Conservation (phyloP, 1,140 invertebrate genomes). For the Rhizoglyphus robini region DNA sequence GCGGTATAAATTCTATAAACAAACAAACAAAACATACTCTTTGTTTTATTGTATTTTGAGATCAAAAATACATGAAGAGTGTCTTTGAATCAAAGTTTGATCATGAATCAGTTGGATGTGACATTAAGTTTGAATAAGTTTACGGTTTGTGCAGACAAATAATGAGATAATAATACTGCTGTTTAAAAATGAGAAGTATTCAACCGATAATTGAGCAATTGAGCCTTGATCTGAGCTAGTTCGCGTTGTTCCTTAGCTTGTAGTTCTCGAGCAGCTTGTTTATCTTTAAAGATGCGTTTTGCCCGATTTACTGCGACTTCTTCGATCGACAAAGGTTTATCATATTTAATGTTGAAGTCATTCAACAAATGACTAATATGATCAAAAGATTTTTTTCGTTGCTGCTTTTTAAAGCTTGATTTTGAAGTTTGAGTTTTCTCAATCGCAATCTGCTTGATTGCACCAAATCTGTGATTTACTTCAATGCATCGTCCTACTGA, state of each 20-base stretch:
- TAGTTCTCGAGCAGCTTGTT: constrained; percentile 28
- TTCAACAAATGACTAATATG: constrained; percentile 57
- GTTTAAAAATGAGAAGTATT: too few species aligned
- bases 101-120: too few species aligned
- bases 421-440: constrained; percentile 56
- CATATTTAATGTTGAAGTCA: constrained; percentile 51
- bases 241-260: not conserved
- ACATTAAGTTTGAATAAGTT: too few species aligned
- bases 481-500: too few species aligned
- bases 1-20: too few species aligned
- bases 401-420: constrained; percentile 46
- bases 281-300: constrained; percentile 63
- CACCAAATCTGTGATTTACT: constrained; percentile 59
- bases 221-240: not conserved
- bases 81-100: too few species aligned
- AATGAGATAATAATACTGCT: too few species aligned
- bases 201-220: too few species aligned
- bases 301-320: constrained; percentile 68
- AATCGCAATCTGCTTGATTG: constrained; percentile 51
- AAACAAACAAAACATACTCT: too few species aligned
- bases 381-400: constrained; percentile 43
- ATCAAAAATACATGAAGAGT: too few species aligned
- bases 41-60: too few species aligned
- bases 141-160: too few species aligned
- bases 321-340: constrained; percentile 62